Percentiles rank a stretch among this genome's conserved stretches.
Conservation (phyloP, 2,113 vertebrate genomes). For the Pelusios castaneus region DNA sequence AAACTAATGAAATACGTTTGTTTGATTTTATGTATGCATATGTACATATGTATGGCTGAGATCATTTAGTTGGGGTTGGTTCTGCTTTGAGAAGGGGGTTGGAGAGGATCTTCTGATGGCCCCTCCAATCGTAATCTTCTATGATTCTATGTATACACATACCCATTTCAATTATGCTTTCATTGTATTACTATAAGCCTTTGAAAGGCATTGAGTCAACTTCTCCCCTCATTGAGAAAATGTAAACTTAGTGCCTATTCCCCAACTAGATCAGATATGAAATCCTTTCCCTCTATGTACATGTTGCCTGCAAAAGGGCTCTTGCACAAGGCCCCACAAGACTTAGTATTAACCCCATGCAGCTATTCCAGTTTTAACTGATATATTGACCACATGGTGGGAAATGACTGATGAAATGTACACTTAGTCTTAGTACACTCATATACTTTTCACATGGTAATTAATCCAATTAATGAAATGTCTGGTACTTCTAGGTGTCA, state of each 20-base stretch:
- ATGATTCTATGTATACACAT: too few relatives aligned
- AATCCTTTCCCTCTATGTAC: background rate
- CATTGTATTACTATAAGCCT: background rate
- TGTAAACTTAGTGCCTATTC: background rate
- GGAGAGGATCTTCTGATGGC: too few relatives aligned
- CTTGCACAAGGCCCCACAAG: background rate
- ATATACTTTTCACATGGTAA: background rate
- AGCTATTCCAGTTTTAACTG: background rate
- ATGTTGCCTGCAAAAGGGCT: too few relatives aligned
- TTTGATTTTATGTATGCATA: background rate
- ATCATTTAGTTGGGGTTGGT: too few relatives aligned
- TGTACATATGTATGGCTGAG: too few relatives aligned
- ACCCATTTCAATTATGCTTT: background rate
- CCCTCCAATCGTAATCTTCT: too few relatives aligned
- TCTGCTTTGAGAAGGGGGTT: too few relatives aligned
- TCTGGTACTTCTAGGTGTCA: background rate
- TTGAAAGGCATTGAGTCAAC: rapidly evolving
- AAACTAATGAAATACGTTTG: background rate
- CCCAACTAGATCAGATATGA: background rate
- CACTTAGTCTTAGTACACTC: background rate
- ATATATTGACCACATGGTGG: background rate
- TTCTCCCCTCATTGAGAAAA: background rate
- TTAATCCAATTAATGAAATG: background rate
- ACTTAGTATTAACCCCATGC: background rate
- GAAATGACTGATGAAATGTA: background rate